Evolutionary conservation across 2,888 invertebrate species (phyloP).

Genomic region (Chelonus formosanus): DNA sequence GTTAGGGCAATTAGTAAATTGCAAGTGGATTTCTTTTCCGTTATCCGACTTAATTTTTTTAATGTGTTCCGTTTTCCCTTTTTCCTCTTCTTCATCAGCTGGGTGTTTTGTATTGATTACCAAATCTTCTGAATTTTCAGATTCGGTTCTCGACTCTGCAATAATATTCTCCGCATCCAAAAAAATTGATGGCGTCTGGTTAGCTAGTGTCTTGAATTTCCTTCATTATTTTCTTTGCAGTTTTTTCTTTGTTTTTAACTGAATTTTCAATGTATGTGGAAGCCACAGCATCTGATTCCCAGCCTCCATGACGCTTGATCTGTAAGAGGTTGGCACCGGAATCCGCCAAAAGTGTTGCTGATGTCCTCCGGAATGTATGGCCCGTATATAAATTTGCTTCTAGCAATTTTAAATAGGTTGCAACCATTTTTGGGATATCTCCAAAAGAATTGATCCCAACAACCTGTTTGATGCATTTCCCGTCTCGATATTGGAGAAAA

Average conservation of each 20-base stretch:
- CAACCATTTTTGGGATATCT: constrained; percentile 39
- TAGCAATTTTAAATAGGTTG: constrained; percentile 42
- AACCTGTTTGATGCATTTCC: constrained; percentile 36
- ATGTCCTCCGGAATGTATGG: constrained; percentile 16
- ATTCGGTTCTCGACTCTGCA: too few relatives aligned
- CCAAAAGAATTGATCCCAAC: constrained; percentile 40
- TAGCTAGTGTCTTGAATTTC: too few relatives aligned
- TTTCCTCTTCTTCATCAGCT: too few relatives aligned
- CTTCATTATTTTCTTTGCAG: neutral
- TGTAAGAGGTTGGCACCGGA: neutral
- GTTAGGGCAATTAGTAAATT: too few relatives aligned
- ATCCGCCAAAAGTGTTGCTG: neutral
- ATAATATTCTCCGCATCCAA: too few relatives aligned
- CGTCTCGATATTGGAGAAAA: constrained; percentile 39
- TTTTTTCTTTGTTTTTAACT: neutral
- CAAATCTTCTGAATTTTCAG: too few relatives aligned
- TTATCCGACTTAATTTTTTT: too few relatives aligned
- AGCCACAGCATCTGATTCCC: neutral
- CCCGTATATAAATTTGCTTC: neutral
- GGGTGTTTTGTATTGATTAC: too few relatives aligned
- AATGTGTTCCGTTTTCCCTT: too few relatives aligned
- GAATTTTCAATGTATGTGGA: neutral
- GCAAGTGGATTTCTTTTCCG: too few relatives aligned
- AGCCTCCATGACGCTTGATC: neutral
- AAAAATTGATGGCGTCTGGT: too few relatives aligned